Evolutionary conservation across 2,888 invertebrate species (phyloP).

Genomic region (Sminthurinus aureus): DNA sequence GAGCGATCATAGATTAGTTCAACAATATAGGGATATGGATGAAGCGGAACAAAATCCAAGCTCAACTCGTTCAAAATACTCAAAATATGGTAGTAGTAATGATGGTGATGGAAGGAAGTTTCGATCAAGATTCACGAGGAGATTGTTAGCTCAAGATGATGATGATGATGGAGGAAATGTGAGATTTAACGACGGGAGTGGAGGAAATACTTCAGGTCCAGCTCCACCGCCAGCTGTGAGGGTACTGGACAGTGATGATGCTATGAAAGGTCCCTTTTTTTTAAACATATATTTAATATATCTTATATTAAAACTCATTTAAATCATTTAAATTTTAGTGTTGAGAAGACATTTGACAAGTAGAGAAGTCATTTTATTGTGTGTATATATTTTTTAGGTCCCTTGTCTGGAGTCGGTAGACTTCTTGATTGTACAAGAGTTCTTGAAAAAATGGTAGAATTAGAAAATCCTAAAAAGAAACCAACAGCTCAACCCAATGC

Average conservation of each 20-base stretch:
- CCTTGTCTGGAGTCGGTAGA: conserved; percentile 87
- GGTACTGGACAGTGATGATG: conserved; percentile 88
- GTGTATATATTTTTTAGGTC: too few species aligned
- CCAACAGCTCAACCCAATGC: neutral
- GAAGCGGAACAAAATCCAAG: conserved; percentile 27
- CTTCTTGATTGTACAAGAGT: conserved; percentile 80
- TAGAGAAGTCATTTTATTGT: too few species aligned
- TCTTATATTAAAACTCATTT: too few species aligned
- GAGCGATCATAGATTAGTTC: conserved; percentile 88
- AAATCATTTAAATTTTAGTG: too few species aligned
- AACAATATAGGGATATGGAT: conserved; percentile 74
- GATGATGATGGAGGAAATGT: conserved; percentile 67
- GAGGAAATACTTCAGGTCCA: conserved; percentile 47
- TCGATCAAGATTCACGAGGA: conserved; percentile 75
- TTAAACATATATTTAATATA: too few species aligned
- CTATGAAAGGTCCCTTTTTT: conserved; percentile 70
- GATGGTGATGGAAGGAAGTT: conserved; percentile 66
- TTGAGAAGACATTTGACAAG: too few species aligned
- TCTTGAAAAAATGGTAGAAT: conserved; percentile 86
- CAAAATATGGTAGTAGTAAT: conserved; percentile 58
- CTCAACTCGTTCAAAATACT: conserved; percentile 40
- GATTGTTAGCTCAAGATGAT: conserved; percentile 67
- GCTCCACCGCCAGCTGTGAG: conserved; percentile 68
- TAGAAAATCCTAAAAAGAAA: conserved; percentile 75
- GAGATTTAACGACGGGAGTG: conserved; percentile 69